Evolutionary conservation across 2,113 vertebrate species (phyloP), one percentile per base, ranked within the genome.

Genomic region (Cephalophus harveyi): DNA sequence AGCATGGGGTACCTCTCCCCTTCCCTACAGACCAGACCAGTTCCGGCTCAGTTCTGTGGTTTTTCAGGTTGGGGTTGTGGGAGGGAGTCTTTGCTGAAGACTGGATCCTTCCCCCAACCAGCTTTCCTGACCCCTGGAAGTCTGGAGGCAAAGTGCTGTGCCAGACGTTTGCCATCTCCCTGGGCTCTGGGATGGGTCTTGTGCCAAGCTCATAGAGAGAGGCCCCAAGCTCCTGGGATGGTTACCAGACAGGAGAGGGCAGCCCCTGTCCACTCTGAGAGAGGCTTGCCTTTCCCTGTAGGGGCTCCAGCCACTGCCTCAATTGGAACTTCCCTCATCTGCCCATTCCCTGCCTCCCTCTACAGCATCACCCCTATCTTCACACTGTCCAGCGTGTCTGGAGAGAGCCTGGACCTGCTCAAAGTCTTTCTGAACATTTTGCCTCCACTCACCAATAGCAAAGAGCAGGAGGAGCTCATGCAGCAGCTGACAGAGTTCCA

Each of bases 371-470:
- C 99, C 0, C 99, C 99, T 0, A 99, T 99, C 98, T 99, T 99
- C 98, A 99, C 99, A 50, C 93, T 99, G 97, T 99, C 99, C 98
- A 99, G 99, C 7, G 99, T 99, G 97, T 99, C 99, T 83, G 99
- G 99, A 87, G 99, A 99, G 97, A 99, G 99, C 96, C 98, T 99
- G 87, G 99, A 99, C 95, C 97, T 99, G 88, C 99, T 99, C 90
- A 99, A 99, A 98, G 99, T 99, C 95, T 99, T 99, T 98, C 99
- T 99, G 97, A 99, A 99, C 94, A 99, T 99, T 97, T 99, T 99
- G 60, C 99, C 99, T n/a, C 99, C 99, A 6, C 99, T 99, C 78
- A 99, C 99, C 98, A 99, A 99, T 98, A 99, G 99, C 98, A 99
- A 99, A 97, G 99, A 99, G 97, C 99, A 99, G 97, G 99, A 99